Evolutionary conservation across 1,140 invertebrate species (phyloP).

Genomic region (Drosophila malerkotliana): DNA sequence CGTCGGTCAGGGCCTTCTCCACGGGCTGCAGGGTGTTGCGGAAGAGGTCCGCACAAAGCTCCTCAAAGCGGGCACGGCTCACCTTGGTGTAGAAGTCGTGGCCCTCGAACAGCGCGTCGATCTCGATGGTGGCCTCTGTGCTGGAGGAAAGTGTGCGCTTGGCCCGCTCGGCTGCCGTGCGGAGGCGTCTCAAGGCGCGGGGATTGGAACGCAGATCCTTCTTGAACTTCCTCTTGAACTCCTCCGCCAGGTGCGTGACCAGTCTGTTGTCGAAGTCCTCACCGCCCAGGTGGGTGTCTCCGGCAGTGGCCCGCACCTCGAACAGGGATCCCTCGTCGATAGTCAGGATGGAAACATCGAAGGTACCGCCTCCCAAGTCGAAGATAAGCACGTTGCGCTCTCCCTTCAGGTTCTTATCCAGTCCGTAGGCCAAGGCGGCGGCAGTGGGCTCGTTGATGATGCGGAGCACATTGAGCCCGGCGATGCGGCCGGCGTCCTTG

Average conservation of each 20-base stretch:
- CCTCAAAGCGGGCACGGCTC: slow-evolving; percentile 92
- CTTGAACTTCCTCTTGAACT: slow-evolving; percentile 94
- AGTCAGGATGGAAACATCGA: slow-evolving; percentile 94
- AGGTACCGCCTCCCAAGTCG: slow-evolving; percentile 90
- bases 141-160: slow-evolving; percentile 88
- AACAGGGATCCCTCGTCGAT: slow-evolving; percentile 93
- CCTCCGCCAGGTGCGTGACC: slow-evolving; percentile 90
- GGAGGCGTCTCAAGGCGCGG: slow-evolving; percentile 90
- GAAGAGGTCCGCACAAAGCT: slow-evolving; percentile 93
- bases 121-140: slow-evolving; percentile 89
- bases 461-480: slow-evolving; percentile 88
- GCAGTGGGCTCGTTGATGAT: slow-evolving; percentile 91
- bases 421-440: slow-evolving; percentile 90
- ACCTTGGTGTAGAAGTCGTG: slow-evolving; percentile 85
- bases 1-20: slow-evolving; percentile 89
- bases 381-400: slow-evolving; percentile 90
- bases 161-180: slow-evolving; percentile 90
- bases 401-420: slow-evolving; percentile 91
- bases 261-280: slow-evolving; percentile 92
- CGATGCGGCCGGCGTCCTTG: slow-evolving; percentile 88
- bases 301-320: slow-evolving; percentile 91
- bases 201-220: slow-evolving; percentile 91
- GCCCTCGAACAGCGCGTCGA: slow-evolving; percentile 90
- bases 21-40: slow-evolving; percentile 88
- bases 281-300: slow-evolving; percentile 90